Percentiles rank a stretch among this genome's conserved stretches.
Conservation (phyloP, 2,797 vertebrate genomes). For the Sebastes oblongus region DNA sequence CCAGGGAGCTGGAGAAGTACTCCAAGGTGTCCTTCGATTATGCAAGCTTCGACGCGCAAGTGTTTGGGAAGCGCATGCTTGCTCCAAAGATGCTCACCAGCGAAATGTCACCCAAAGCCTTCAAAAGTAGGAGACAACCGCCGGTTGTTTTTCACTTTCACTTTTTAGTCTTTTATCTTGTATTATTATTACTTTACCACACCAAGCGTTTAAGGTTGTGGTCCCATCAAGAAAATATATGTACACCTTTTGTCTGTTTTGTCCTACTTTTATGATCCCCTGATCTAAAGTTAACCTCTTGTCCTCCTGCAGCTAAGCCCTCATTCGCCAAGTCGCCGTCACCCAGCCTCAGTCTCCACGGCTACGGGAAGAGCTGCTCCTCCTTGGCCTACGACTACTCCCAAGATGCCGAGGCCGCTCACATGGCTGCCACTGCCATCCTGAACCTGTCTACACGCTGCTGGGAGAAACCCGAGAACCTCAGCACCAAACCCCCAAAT, state of each 20-base stretch:
- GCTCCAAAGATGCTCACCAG: conserved; percentile 98
- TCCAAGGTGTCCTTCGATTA: conserved; percentile 99
- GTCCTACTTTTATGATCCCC: neutral
- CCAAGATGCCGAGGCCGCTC: conserved; percentile 95
- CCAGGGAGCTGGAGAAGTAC: conserved; percentile 99
- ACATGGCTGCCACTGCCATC: conserved; percentile 98
- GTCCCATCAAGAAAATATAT: neutral
- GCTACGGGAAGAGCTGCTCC: conserved; percentile 87
- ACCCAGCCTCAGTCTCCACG: conserved; percentile 87
- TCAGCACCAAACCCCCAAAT: conserved; percentile 91
- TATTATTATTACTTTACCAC: neutral
- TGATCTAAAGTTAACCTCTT: neutral
- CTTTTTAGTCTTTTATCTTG: neutral
- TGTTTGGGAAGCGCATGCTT: conserved; percentile 98
- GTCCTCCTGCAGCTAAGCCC: conserved; percentile 76
- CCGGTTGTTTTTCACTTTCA: neutral
- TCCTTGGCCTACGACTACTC: conserved; percentile 91
- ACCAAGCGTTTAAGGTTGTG: neutral
- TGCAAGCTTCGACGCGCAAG: conserved; percentile 99
- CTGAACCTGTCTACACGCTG: conserved; percentile 97
- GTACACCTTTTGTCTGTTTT: neutral
- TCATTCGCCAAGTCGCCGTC: conserved; percentile 88
- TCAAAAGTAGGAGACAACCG: conserved; percentile 89
- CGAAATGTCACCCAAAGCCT: conserved; percentile 99
- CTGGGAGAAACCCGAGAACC: conserved; percentile 98